A percentile compares a stretch with the other conserved stretches of the same genome.
Evolutionary conservation across 2,888 invertebrate species (phyloP).

Genomic region (Meganola albula): DNA sequence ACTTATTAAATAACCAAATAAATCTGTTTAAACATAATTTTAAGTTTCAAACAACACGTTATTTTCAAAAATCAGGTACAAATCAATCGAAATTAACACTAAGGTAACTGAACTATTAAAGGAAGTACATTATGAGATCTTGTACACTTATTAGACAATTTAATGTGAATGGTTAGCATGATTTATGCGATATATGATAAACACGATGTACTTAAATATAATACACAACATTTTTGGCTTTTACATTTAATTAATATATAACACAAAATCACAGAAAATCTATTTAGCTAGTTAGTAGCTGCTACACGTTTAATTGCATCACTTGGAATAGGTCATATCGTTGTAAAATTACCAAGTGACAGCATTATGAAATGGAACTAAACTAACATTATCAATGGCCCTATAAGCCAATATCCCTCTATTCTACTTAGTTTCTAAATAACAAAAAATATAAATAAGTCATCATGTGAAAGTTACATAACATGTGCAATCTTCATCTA

Average conservation of each 20-base stretch:
- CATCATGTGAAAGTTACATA: conserved; percentile 66
- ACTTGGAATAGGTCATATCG: conserved; percentile 28
- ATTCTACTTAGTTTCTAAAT: conserved; percentile 60
- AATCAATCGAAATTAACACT: conserved; percentile 70
- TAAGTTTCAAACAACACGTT: conserved; percentile 65
- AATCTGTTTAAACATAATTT: conserved; percentile 65
- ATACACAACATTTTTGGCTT: conserved; percentile 65
- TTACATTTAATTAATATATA: conserved; percentile 57
- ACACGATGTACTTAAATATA: conserved; percentile 45
- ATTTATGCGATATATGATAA: conserved; percentile 41
- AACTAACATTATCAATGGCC: conserved; percentile 43
- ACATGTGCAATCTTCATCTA: conserved; percentile 69
- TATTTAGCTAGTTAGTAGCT: conserved; percentile 37
- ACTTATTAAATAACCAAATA: conserved; percentile 59
- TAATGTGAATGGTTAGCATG: conserved; percentile 32
- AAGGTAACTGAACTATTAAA: conserved; percentile 70
- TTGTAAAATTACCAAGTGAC: conserved; percentile 27
- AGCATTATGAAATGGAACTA: conserved; percentile 26
- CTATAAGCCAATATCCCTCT: conserved; percentile 40
- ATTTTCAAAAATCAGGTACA: conserved; percentile 70
- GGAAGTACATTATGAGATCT: conserved; percentile 70
- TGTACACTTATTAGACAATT: conserved; percentile 36
- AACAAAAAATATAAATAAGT: conserved; percentile 74
- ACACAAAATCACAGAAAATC: conserved; percentile 67
- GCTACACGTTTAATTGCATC: conserved; percentile 30